A percentile compares a stretch with the other conserved stretches of the same genome.
Conservation (phyloP, 37 sponge, comb jelly and placozoan genomes). For the Halisarca cf. caerulea region DNA sequence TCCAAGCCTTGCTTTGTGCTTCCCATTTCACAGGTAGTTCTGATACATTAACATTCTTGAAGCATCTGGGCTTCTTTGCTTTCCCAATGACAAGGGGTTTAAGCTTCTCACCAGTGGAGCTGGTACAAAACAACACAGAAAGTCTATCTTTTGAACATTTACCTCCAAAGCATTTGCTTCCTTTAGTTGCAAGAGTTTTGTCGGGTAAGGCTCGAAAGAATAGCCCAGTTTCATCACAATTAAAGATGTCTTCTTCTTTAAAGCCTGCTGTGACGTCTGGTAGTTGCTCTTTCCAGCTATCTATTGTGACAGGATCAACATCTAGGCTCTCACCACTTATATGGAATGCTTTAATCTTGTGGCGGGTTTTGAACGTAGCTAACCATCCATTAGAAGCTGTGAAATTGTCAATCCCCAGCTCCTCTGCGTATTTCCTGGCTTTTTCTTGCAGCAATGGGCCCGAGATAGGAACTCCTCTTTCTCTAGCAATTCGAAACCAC, state of each 20-base stretch:
- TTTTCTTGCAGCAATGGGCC: too few relatives aligned
- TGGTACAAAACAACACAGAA: slow-evolving; percentile 56
- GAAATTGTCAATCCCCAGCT: too few relatives aligned
- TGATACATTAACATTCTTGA: not conserved
- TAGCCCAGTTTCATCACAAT: slow-evolving; percentile 17
- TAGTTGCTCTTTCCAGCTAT: not conserved
- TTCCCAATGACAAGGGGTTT: slow-evolving; percentile 34
- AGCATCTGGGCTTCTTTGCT: slow-evolving; percentile 32
- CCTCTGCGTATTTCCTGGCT: too few relatives aligned
- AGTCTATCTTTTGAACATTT: slow-evolving; percentile 62
- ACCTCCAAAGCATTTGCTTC: slow-evolving; percentile 58
- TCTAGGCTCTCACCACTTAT: too few relatives aligned
- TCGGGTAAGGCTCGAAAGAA: not conserved
- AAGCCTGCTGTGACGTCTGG: not conserved
- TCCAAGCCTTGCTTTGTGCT: slow-evolving; percentile 36
- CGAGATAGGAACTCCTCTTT: too few relatives aligned
- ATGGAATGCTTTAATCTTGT: too few relatives aligned
- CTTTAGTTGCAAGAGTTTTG: slow-evolving; percentile 40
- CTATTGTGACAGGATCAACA: too few relatives aligned
- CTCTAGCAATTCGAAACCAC: too few relatives aligned
- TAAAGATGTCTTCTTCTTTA: not conserved
- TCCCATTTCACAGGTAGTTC: slow-evolving; percentile 10
- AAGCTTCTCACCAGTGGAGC: slow-evolving; percentile 49
- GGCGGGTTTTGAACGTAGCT: too few relatives aligned
- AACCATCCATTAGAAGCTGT: too few relatives aligned